Percentiles rank a stretch among this genome's conserved stretches.
Evolutionary conservation across 35 echinoderm and acorn worm species (phyloP).

Genomic region (Eucidaris tribuloides): DNA sequence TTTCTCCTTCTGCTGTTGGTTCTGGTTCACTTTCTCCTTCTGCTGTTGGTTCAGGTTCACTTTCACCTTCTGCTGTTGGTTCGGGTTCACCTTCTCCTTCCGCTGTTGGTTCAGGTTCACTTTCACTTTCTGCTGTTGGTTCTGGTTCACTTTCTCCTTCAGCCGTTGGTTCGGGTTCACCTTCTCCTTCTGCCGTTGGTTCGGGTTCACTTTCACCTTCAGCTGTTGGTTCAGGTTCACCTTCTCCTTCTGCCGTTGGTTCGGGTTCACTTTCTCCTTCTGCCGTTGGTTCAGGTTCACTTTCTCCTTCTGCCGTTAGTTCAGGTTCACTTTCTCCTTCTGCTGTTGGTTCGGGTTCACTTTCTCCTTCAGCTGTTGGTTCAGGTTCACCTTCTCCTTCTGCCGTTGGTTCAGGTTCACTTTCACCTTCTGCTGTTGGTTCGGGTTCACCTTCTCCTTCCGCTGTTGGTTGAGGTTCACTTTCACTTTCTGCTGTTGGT

Average conservation of each 20-base stretch:
- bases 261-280: constrained; percentile 47
- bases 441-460: constrained; percentile 17
- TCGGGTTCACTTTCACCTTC: constrained; percentile 28
- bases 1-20: constrained; percentile 45
- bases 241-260: constrained; percentile 33
- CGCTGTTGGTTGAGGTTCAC: constrained; percentile 41
- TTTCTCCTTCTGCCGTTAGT: constrained; percentile 11
- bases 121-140: constrained; percentile 14
- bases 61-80: constrained; percentile 20
- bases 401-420: constrained; percentile 32
- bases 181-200: background rate
- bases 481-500: constrained; percentile 33
- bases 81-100: constrained; percentile 25
- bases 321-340: constrained; percentile 10
- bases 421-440: constrained; percentile 28
- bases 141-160: constrained; percentile 22
- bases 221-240: background rate
- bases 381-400: constrained; percentile 44
- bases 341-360: constrained; percentile 20
- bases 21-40: constrained; percentile 38
- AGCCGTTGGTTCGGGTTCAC: constrained; percentile 33
- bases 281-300: constrained; percentile 17
- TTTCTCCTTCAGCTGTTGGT: constrained; percentile 22
- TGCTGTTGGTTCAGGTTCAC: constrained; percentile 45
- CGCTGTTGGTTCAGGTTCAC: constrained; percentile 25